Base-by-base conservation (phyloP, 2,797 vertebrate genomes). In the Chromobotia macracanthus region DNA sequence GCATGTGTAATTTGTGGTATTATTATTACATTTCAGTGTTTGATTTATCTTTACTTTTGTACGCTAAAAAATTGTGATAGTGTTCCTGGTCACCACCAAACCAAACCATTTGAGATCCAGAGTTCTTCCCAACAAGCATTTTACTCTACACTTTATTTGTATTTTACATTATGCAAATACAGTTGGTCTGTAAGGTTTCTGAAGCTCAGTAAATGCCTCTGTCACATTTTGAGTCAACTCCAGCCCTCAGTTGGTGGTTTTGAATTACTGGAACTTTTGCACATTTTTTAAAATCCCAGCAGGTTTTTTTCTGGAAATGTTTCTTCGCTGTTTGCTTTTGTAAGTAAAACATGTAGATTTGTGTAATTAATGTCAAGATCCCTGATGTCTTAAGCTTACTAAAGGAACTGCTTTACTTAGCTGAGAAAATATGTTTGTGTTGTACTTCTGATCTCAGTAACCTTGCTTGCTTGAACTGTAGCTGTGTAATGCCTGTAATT, bases 381-480 rank as follows among this genome's bases (percentile, higher is more conserved):
- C 75, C 31, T 21, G 70, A 82, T 82, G 55, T 71, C 63, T 82
- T 69, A 77, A 78, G 65, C 75, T 75, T 69, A 68, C 75, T 56
- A 73, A 66, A 79, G 23, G 13, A 74, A 23, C 25, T 2, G 15
- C 19, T 61, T 74, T 69, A 79, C 70, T 79, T 75, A 79, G 69
- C 56, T 50, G 11, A 60, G 38, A 70, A 75, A 79, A 38, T 44
- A 18, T 25, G 31, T 25, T 74, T 74, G 75, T 64, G 50, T 21
- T 74, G 44, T 68, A 31, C 31, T 5, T 2, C 16, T 74, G 50
- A 78, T 68, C 16, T 79, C 66, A 28, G 25, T 46, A 61, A 75
- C 50, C 48, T 56, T 75, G 65, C 50, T 63, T 53, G 46, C 21
- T 8, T 53, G 35, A 35, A 46, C n/a, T 64, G 7, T 64, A 44